These are phyloP conservation scores for Ladona fulva DNA, from an alignment of 1,140 invertebrate genomes.

Conservation along the genomic window DNA sequence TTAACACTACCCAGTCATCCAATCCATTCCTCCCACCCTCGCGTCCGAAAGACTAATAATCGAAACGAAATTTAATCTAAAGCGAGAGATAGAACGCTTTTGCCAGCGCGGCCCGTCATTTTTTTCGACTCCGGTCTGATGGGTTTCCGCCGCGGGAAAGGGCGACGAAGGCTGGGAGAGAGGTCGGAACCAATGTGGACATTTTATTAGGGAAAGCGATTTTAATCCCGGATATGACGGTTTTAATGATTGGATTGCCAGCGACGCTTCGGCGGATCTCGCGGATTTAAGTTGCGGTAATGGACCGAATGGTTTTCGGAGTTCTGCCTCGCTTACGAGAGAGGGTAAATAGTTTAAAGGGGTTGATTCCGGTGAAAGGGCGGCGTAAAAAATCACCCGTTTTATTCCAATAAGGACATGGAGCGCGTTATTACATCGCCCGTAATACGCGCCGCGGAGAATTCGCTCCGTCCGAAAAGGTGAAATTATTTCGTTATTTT, in stretches of 20 bases:
- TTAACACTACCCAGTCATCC: background rate
- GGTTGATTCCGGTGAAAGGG: too few relatives aligned
- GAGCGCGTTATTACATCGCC: too few relatives aligned
- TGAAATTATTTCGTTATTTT: too few relatives aligned
- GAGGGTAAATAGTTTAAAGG: too few relatives aligned
- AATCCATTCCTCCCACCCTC: background rate
- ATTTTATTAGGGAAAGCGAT: background rate
- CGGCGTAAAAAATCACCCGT: too few relatives aligned
- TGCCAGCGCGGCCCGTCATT: background rate
- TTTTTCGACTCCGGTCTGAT: background rate
- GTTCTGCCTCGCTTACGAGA: too few relatives aligned
- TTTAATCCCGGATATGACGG: conserved; percentile 8
- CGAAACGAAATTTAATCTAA: background rate
- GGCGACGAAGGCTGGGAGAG: background rate
- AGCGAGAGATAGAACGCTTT: background rate
- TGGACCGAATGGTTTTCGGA: background rate
- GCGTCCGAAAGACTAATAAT: background rate
- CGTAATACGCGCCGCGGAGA: too few relatives aligned
- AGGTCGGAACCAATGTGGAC: background rate
- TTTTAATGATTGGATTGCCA: background rate
- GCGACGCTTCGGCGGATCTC: background rate
- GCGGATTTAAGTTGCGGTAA: background rate
- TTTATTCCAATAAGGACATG: too few relatives aligned
- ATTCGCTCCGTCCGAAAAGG: too few relatives aligned
- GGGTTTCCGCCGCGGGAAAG: background rate